Conservation (phyloP, 2,113 vertebrate genomes). For the Anarhynchus alexandrinus region DNA sequence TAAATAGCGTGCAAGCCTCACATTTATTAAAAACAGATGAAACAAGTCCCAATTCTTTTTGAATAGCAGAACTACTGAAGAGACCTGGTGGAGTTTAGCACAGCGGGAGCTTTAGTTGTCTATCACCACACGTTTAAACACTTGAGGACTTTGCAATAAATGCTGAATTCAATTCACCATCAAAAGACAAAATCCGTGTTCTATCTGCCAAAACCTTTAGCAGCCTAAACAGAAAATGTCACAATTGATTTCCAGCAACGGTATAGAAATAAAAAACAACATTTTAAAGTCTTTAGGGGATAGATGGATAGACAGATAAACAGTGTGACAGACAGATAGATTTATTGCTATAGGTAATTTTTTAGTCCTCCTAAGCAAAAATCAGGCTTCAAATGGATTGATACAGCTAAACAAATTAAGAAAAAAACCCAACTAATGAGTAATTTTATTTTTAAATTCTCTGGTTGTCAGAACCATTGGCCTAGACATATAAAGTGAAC, state of each 20-base stretch:
- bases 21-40: constrained; percentile 55
- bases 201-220: constrained; percentile 62
- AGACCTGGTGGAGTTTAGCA: constrained; percentile 16
- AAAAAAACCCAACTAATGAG: not conserved
- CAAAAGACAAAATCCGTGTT: constrained; percentile 66
- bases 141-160: constrained; percentile 39
- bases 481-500: not conserved
- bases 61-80: constrained; percentile 20
- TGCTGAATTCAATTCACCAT: constrained; percentile 50
- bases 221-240: constrained; percentile 63
- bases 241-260: constrained; percentile 49
- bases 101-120: constrained; percentile 23
- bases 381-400: not conserved
- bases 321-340: constrained; percentile 7
- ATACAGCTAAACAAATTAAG: constrained; percentile 4
- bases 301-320: constrained; percentile 29
- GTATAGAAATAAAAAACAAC: constrained; percentile 40
- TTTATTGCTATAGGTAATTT: constrained; percentile 22
- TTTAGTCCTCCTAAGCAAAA: constrained; percentile 26
- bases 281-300: constrained; percentile 37
- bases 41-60: constrained; percentile 32
- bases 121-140: constrained; percentile 28
- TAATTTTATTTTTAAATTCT: constrained; percentile 30
- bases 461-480: not conserved
- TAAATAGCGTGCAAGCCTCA: not conserved